Evolutionary conservation across 2,113 vertebrate species (phyloP).

Genomic region (Phrynosoma blainvillii): DNA sequence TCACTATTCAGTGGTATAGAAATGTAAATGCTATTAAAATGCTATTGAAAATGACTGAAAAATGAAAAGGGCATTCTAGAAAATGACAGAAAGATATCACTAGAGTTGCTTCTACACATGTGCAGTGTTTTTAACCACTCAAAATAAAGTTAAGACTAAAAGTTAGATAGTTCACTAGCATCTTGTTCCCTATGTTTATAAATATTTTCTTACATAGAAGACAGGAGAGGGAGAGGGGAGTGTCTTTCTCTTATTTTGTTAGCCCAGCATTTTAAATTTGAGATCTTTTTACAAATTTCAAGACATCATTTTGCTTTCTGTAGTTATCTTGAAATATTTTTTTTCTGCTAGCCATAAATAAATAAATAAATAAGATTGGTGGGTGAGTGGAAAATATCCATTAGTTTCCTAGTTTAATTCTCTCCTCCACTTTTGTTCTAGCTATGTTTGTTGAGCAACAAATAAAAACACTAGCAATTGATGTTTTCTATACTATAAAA

Average conservation of each 20-base stretch:
- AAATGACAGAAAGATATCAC: too few species aligned
- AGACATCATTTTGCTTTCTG: neutral
- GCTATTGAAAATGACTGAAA: too few species aligned
- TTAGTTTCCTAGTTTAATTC: neutral
- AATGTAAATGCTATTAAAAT: too few species aligned
- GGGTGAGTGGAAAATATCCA: neutral
- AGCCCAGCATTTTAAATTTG: neutral
- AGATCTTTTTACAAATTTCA: neutral
- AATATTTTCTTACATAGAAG: neutral
- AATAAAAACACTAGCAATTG: neutral
- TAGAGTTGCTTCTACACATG: neutral
- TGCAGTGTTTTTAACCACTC: neutral
- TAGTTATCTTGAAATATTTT: neutral
- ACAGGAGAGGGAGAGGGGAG: neutral
- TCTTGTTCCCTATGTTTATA: neutral
- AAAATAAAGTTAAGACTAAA: neutral
- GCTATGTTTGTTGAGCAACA: neutral
- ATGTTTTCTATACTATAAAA: conserved; percentile 13
- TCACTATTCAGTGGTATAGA: too few species aligned
- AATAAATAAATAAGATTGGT: neutral
- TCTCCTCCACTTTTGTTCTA: neutral
- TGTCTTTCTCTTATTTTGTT: neutral
- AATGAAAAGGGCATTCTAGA: too few species aligned
- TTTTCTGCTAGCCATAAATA: neutral
- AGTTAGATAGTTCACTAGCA: neutral